These are phyloP conservation scores for Chitala chitala DNA, from an alignment of 2,113 vertebrate genomes.

Conservation along the genomic window DNA sequence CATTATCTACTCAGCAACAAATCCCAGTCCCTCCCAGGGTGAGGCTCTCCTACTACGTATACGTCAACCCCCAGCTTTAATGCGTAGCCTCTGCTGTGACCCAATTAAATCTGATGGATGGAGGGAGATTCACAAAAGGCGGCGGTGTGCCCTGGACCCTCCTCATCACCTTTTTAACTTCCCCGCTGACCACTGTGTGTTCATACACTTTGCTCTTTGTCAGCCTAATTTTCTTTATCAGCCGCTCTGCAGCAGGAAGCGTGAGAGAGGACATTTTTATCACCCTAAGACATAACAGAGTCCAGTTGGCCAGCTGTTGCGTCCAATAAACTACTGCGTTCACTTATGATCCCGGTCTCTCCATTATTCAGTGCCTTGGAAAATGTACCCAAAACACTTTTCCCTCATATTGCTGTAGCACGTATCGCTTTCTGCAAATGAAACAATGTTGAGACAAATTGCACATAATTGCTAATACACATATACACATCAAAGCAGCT, in stretches of 20 bases:
- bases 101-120: slow-evolving; percentile 36
- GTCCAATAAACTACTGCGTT: not conserved
- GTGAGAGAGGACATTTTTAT: slow-evolving; percentile 27
- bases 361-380: slow-evolving; percentile 13
- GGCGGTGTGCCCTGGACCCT: slow-evolving; percentile 1
- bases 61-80: slow-evolving; percentile 23
- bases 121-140: slow-evolving; percentile 14
- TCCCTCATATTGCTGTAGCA: not conserved
- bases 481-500: too few species aligned
- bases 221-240: slow-evolving; percentile 8
- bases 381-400: slow-evolving; percentile 22
- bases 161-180: slow-evolving; percentile 36
- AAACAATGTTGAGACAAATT: too few species aligned
- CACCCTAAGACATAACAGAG: slow-evolving; percentile 25
- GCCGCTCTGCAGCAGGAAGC: slow-evolving; percentile 22
- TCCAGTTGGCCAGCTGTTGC: slow-evolving; percentile 20
- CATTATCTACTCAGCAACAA: slow-evolving; percentile 4
- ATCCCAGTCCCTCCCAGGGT: not conserved
- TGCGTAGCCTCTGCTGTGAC: slow-evolving; percentile 24
- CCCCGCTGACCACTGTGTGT: slow-evolving; percentile 14
- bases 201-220: slow-evolving; percentile 17
- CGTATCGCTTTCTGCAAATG: not conserved
- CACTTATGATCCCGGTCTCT: not conserved
- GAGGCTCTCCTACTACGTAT: not conserved
- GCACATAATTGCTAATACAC: too few species aligned